Conservation (phyloP, 2,113 vertebrate species). For the Galeopterus variegatus region DNA sequence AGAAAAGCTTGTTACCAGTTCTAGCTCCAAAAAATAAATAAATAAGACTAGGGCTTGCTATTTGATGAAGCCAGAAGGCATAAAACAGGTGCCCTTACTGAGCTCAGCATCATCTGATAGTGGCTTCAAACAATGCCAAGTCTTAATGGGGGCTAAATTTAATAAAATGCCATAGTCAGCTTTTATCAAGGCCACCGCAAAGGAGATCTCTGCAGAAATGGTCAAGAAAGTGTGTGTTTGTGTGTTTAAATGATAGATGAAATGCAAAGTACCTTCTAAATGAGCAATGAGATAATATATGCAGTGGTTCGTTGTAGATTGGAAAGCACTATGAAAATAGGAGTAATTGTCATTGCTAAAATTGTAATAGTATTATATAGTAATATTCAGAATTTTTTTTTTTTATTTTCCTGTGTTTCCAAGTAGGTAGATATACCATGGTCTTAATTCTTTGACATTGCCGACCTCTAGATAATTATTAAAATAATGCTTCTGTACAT, state of each 20-base stretch:
- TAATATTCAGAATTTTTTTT: conserved; percentile 7
- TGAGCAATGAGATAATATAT: not conserved
- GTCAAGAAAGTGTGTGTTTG: not conserved
- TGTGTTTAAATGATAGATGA: conserved; percentile 25
- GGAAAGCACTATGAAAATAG: not conserved
- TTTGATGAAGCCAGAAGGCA: conserved; percentile 62
- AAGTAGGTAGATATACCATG: not conserved
- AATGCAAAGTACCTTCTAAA: conserved; percentile 34
- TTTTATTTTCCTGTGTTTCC: conserved; percentile 55
- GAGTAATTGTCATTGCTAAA: not conserved
- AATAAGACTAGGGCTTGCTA: not conserved
- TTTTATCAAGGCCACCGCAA: conserved; percentile 76
- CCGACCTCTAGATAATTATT: conserved; percentile 45
- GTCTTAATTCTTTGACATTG: conserved; percentile 20
- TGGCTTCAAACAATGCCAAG: conserved; percentile 75
- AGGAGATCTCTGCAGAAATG: conserved; percentile 54
- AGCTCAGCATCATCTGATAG: conserved; percentile 76
- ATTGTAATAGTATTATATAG: not conserved
- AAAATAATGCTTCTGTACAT: not conserved
- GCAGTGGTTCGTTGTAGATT: not conserved
- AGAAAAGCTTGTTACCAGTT: not conserved
- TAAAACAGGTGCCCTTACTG: conserved; percentile 47
- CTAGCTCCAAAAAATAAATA: not conserved
- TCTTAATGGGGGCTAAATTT: conserved; percentile 72
- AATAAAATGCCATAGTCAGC: conserved; percentile 76